Percentiles rank a stretch among this genome's conserved stretches.
phyloP scores from a whole-genome alignment of 2,888 invertebrate species.

The Itoplectis maculator region DNA sequence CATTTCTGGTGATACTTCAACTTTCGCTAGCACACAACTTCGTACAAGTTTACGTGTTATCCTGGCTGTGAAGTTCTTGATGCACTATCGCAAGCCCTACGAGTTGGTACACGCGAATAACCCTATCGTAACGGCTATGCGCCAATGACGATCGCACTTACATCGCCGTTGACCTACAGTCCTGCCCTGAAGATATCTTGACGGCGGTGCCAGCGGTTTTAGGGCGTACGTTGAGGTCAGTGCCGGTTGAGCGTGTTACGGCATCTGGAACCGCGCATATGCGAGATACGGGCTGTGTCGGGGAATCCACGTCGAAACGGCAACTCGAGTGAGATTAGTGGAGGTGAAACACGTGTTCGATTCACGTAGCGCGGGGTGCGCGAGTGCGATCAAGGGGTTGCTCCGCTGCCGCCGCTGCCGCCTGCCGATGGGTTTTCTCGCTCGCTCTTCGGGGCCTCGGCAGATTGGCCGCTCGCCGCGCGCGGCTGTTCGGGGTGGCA shows the following conservation, averaged over 20 bases:
- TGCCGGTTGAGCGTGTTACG: slow-evolving; percentile 76
- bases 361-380: slow-evolving; percentile 73
- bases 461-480: slow-evolving; percentile 59
- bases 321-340: slow-evolving; percentile 80
- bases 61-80: neutral
- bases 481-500: slow-evolving; percentile 73
- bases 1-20: too few species aligned
- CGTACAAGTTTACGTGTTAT: too few species aligned
- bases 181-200: slow-evolving; percentile 48
- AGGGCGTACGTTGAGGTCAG: slow-evolving; percentile 76
- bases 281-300: slow-evolving; percentile 54
- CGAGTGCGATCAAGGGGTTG: slow-evolving; percentile 66
- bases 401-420: slow-evolving; percentile 50
- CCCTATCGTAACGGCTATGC: slow-evolving; percentile 26
- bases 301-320: slow-evolving; percentile 62
- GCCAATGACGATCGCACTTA: slow-evolving; percentile 49
- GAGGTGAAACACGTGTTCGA: slow-evolving; percentile 84
- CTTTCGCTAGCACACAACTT: too few species aligned
- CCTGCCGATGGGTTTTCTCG: slow-evolving; percentile 40
- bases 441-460: slow-evolving; percentile 50
- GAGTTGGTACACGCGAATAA: neutral
- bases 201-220: slow-evolving; percentile 60
- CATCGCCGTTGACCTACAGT: slow-evolving; percentile 57
- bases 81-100: neutral
- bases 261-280: slow-evolving; percentile 81